Conservation (phyloP, 2,113 vertebrate genomes). For the Porphyrio hochstetteri region DNA sequence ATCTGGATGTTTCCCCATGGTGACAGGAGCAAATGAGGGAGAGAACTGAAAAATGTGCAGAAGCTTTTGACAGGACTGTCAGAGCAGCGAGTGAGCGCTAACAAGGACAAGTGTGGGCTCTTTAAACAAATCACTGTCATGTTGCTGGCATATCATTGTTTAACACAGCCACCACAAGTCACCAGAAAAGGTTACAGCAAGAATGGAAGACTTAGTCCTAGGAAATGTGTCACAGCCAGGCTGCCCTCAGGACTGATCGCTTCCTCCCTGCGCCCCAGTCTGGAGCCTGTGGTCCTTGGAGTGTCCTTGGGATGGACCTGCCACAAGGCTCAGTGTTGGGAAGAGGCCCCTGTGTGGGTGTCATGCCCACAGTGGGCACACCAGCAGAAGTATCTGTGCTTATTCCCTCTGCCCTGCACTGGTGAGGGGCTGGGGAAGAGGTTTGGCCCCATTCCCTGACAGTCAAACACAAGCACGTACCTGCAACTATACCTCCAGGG, state of each 20-base stretch:
- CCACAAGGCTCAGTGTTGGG: fast-evolving
- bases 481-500: fast-evolving
- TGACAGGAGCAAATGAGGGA: constrained; percentile 61
- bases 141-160: constrained; percentile 51
- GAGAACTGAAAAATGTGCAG: constrained; percentile 41
- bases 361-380: background rate
- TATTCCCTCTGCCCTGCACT: background rate
- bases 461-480: fast-evolving
- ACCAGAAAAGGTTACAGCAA: constrained; percentile 62
- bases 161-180: constrained; percentile 57
- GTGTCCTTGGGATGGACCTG: background rate
- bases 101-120: constrained; percentile 60
- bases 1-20: constrained; percentile 4
- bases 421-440: background rate
- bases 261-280: background rate
- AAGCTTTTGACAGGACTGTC: constrained; percentile 65
- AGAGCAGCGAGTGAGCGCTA: constrained; percentile 36
- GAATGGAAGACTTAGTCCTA: constrained; percentile 17
- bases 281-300: background rate
- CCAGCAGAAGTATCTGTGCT: background rate
- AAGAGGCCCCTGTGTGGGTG: fast-evolving
- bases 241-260: background rate
- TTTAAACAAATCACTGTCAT: constrained; percentile 71
- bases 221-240: background rate
- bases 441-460: fast-evolving